A percentile compares a stretch with the other conserved stretches of the same genome.
Evolutionary conservation across 2,888 invertebrate species (phyloP).

Genomic region (Kryphioiulus occultus): DNA sequence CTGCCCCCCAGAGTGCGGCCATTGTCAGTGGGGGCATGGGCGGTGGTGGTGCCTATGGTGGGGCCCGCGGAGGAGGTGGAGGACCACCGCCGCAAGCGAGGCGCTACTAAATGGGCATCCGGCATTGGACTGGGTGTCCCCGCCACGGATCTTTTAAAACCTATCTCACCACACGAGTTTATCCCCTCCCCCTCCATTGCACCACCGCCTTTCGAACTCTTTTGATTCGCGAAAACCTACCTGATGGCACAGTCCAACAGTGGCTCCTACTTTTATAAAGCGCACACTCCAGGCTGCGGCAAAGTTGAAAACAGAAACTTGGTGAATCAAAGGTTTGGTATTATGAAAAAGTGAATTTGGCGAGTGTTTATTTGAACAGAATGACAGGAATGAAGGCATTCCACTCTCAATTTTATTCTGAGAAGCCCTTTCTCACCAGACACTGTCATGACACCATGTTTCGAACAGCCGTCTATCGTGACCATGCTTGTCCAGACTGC

Average conservation of each 20-base stretch:
- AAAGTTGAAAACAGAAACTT: background rate
- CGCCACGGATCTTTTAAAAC: slow-evolving; percentile 16
- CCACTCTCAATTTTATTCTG: background rate
- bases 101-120: slow-evolving; percentile 39
- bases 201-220: slow-evolving; percentile 1
- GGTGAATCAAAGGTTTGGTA: background rate
- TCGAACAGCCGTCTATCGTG: background rate
- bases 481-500: background rate
- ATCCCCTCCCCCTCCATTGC: slow-evolving; percentile 20
- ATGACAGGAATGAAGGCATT: background rate
- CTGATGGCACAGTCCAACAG: slow-evolving; percentile 10
- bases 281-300: background rate
- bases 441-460: background rate
- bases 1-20: slow-evolving; percentile 37
- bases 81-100: slow-evolving; percentile 42
- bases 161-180: background rate
- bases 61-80: slow-evolving; percentile 36
- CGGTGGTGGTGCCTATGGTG: slow-evolving; percentile 45
- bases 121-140: background rate
- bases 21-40: slow-evolving; percentile 17
- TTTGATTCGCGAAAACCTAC: background rate
- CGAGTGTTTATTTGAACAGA: background rate
- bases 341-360: background rate
- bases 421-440: background rate
- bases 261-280: background rate